Base-by-base conservation (phyloP, 2,888 invertebrate genomes). In the Dynastes tityus region DNA sequence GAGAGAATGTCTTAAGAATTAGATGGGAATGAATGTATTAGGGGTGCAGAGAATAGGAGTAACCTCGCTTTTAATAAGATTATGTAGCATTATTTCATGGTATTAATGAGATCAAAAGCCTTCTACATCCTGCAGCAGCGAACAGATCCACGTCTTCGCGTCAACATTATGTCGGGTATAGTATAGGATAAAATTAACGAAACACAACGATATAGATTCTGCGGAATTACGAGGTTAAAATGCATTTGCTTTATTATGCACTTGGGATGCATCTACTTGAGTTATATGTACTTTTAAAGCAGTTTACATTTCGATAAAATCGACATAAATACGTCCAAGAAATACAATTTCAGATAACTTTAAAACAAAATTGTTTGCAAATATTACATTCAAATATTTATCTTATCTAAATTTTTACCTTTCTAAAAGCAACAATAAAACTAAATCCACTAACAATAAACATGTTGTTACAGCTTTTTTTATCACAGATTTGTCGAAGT, bases 401-500 rank as follows among this genome's bases (percentile, higher is more conserved):
- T n/a, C 16, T 51, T 51, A 53, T 32, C 53, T 16, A 70, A 45
- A n/a, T 51, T 49, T 70, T 37, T 37, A 37, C 45, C 45, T 8
- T 45, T 45, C 45, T 45, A 51, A 51, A n/a, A 53, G n/a, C n/a
- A 53, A 70, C 13, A 65, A 11, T 29, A 3, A 13, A 65, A n/a
- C 8, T 16, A 32, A 37, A 22, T 13, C 13, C 6, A 73, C 68
- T 77, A 77, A 77, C 70, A 61, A 29, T 61, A 40, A 55, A 61
- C 37, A 65, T 73, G 63, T 80, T 74, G 82, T 90, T 90, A 16
- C 92, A 96, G 96, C 91, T 95, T 84, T 93, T 94, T 74, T 90
- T 97, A 83, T 93, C 95, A 80, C 95, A 96, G 85, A 93, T 97
- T 80, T 96, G 96, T 86, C 93, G 97, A 80, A 95, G 95, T 27